Conservation (phyloP, 2,888 invertebrate genomes). For the Lathronympha strigana region DNA sequence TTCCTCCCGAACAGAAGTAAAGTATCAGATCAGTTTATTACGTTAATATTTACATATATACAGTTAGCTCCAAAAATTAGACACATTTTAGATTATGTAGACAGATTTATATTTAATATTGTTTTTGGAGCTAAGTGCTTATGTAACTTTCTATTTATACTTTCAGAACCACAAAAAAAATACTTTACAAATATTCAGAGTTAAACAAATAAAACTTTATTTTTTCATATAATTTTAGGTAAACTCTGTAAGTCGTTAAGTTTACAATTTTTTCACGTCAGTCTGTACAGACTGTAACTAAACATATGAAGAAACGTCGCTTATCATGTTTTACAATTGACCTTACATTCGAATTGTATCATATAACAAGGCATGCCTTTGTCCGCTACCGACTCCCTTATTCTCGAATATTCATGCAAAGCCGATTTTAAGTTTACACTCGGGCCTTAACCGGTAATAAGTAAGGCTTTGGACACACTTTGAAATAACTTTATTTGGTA, state of each 20-base stretch:
- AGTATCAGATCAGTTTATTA: slow-evolving; percentile 28
- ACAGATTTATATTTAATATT: slow-evolving; percentile 10
- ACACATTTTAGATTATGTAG: slow-evolving; percentile 9
- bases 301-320: slow-evolving; percentile 31
- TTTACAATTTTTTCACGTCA: slow-evolving; percentile 13
- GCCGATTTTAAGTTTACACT: neutral
- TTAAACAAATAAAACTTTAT: slow-evolving; percentile 14
- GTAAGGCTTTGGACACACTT: slow-evolving; percentile 2
- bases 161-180: neutral
- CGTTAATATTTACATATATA: slow-evolving; percentile 19
- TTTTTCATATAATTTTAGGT: slow-evolving; percentile 12
- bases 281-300: slow-evolving; percentile 15
- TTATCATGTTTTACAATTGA: slow-evolving; percentile 41
- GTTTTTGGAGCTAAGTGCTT: slow-evolving; percentile 25
- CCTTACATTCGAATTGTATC: slow-evolving; percentile 33
- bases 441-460: neutral
- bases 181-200: neutral
- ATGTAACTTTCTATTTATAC: slow-evolving; percentile 3
- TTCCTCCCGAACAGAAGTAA: slow-evolving; percentile 41
- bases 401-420: neutral
- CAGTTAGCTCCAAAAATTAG: slow-evolving; percentile 22
- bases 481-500: slow-evolving; percentile 14
- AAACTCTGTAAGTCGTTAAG: slow-evolving; percentile 18
- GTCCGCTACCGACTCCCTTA: slow-evolving; percentile 6
- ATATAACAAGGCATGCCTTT: slow-evolving; percentile 38